phyloP scores from a whole-genome alignment of 1,140 invertebrate genomes.

The Stegodyphus dumicola region DNA sequence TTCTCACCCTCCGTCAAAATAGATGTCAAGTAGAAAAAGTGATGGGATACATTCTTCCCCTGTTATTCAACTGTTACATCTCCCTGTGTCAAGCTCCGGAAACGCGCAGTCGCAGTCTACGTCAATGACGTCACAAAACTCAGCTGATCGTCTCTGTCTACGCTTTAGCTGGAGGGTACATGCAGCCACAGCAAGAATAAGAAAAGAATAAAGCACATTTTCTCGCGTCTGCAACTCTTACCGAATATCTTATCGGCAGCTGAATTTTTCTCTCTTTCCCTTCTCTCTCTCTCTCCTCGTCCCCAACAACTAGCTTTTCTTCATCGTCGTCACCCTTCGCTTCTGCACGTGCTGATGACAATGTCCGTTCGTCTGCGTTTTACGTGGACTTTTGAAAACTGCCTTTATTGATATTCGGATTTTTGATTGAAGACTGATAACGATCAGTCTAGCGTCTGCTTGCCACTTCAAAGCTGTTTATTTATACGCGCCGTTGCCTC shows the following conservation, averaged over 20 bases:
- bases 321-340: not conserved
- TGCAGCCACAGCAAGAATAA: not conserved
- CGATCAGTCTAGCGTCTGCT: too few relatives aligned
- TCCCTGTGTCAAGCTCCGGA: not conserved
- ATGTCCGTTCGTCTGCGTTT: not conserved
- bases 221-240: conserved; percentile 23
- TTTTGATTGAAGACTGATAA: too few relatives aligned
- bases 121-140: conserved; percentile 22
- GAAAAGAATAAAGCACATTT: not conserved
- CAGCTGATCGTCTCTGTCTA: conserved; percentile 38
- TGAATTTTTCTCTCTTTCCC: not conserved
- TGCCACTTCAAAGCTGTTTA: too few relatives aligned
- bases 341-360: not conserved
- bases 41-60: not conserved
- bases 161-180: conserved; percentile 26
- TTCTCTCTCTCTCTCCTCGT: not conserved
- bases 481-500: too few relatives aligned
- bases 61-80: not conserved
- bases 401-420: not conserved
- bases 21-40: too few relatives aligned
- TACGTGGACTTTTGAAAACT: too few relatives aligned
- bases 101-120: not conserved
- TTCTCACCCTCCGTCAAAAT: too few relatives aligned
- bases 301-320: not conserved
- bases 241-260: conserved; percentile 31